Percentiles rank a stretch among this genome's conserved stretches.
Evolutionary conservation across 2,797 vertebrate genomes (phyloP).

Genomic region (Sebastes trivittatus): DNA sequence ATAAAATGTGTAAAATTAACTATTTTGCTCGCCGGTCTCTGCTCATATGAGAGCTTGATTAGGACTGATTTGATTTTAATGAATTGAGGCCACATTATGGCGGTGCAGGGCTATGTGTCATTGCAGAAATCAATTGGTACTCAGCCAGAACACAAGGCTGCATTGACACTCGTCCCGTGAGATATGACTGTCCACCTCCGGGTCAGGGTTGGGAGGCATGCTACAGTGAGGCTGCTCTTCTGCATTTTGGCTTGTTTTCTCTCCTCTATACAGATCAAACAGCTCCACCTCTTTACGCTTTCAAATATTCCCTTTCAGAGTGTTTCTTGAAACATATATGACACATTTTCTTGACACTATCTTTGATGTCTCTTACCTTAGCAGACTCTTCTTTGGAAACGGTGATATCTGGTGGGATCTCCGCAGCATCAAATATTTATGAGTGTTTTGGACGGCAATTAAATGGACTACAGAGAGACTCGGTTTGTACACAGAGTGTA

Average conservation of each 20-base stretch:
- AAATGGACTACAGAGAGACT: conserved; percentile 48
- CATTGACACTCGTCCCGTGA: conserved; percentile 61
- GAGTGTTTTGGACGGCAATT: conserved; percentile 69
- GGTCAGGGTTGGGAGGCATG: conserved; percentile 45
- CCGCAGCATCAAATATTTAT: conserved; percentile 69
- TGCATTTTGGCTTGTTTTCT: conserved; percentile 28
- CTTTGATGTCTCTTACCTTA: conserved; percentile 77
- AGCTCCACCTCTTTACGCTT: conserved; percentile 45
- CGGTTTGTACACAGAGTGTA: conserved; percentile 20
- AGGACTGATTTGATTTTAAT: conserved; percentile 53
- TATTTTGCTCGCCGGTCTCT: neutral
- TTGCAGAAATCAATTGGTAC: conserved; percentile 73
- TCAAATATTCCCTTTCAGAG: conserved; percentile 68
- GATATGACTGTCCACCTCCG: conserved; percentile 49
- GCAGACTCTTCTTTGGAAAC: conserved; percentile 62
- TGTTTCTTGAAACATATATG: conserved; percentile 61
- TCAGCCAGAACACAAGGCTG: conserved; percentile 69
- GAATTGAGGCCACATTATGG: conserved; percentile 56
- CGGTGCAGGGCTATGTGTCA: conserved; percentile 58
- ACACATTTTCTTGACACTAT: conserved; percentile 68
- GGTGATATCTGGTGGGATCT: conserved; percentile 61
- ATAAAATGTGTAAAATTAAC: neutral
- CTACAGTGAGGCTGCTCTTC: conserved; percentile 12
- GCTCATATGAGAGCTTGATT: conserved; percentile 6
- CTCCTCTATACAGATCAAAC: conserved; percentile 46